These are phyloP conservation scores for Ferrisia virgata DNA, from an alignment of 2,888 invertebrate species.

Conservation along the genomic window DNA sequence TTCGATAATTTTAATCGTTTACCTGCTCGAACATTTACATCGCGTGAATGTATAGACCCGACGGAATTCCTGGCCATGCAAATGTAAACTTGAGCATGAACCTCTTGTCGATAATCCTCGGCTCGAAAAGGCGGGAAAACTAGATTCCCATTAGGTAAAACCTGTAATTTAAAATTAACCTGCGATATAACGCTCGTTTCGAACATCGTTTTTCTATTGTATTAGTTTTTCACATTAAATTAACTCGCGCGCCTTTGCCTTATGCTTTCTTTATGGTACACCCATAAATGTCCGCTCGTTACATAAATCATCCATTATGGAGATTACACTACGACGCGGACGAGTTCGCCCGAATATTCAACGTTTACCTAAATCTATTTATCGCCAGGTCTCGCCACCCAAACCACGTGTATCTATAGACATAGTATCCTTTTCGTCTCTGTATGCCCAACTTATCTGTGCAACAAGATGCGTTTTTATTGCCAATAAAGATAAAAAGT, in stretches of 20 bases:
- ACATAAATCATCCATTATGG: background rate
- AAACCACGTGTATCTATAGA: background rate
- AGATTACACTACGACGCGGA: background rate
- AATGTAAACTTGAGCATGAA: constrained; percentile 90
- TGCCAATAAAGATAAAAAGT: background rate
- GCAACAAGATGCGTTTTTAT: background rate
- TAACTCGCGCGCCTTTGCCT: background rate
- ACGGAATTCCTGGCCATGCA: constrained; percentile 86
- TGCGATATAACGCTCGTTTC: background rate
- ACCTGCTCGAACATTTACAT: constrained; percentile 94
- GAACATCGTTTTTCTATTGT: constrained; percentile 11
- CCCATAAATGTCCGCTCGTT: background rate
- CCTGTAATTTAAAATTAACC: constrained; percentile 55
- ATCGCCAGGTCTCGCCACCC: background rate
- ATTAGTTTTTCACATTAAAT: background rate
- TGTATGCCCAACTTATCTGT: background rate
- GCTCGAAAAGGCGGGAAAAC: constrained; percentile 93
- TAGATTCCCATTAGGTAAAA: constrained; percentile 85
- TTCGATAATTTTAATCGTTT: constrained; percentile 53
- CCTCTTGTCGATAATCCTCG: constrained; percentile 88
- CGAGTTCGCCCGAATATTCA: background rate
- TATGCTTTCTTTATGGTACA: background rate
- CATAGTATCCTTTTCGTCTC: background rate
- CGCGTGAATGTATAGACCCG: constrained; percentile 85
- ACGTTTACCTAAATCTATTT: background rate